These are phyloP conservation scores for Poecilia latipinna DNA, from an alignment of 2,113 vertebrate genomes.

Conservation along the genomic window DNA sequence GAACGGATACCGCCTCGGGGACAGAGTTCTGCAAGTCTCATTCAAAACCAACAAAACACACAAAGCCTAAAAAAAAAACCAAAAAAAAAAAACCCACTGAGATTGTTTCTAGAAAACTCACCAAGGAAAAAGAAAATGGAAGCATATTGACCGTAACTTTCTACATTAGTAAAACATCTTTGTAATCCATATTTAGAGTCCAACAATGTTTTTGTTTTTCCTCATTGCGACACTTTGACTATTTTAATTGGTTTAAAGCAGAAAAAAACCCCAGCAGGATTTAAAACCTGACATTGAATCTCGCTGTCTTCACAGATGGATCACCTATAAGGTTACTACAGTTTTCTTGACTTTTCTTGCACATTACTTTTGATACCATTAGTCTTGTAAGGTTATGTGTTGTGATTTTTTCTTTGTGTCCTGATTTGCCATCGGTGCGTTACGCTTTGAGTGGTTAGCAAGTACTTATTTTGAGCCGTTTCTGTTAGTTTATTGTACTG, in stretches of 20 bases:
- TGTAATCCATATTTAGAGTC: conserved; percentile 93
- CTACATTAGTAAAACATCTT: conserved; percentile 89
- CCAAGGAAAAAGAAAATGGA: conserved; percentile 57
- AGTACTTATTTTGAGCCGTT: conserved; percentile 74
- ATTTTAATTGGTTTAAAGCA: conserved; percentile 91
- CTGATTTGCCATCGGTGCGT: conserved; percentile 83
- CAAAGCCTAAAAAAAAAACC: conserved; percentile 90
- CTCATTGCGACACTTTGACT: conserved; percentile 86
- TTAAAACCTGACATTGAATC: conserved; percentile 86
- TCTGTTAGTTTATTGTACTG: conserved; percentile 88
- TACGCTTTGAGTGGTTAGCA: conserved; percentile 79
- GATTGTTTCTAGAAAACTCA: conserved; percentile 84
- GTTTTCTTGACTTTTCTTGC: conserved; percentile 83
- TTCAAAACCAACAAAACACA: conserved; percentile 99
- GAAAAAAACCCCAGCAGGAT: conserved; percentile 82
- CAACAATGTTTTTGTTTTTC: conserved; percentile 83
- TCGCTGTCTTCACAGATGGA: conserved; percentile 89
- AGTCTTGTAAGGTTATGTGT: conserved; percentile 87
- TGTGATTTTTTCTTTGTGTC: conserved; percentile 76
- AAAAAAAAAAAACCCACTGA: conserved; percentile 79
- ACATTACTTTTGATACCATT: conserved; percentile 87
- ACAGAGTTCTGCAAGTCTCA: conserved; percentile 98
- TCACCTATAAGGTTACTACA: conserved; percentile 89
- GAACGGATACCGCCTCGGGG: conserved; percentile 98
- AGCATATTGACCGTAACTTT: conserved; percentile 78